Percentiles rank a stretch among this genome's conserved stretches.
phyloP scores from a whole-genome alignment of 1,140 invertebrate genomes.

The Ceratina australensis region DNA sequence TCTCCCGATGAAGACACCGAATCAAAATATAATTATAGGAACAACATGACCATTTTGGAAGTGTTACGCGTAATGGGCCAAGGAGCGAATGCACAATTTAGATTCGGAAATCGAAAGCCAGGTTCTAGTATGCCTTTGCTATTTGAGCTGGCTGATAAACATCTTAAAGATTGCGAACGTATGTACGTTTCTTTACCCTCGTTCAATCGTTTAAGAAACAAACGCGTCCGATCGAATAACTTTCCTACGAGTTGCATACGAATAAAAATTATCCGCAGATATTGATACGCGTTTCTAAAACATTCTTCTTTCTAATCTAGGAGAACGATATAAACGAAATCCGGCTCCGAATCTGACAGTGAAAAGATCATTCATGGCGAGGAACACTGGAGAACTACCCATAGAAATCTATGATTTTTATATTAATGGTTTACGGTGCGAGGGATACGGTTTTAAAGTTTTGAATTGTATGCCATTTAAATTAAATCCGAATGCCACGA shows the following conservation, averaged over 20 bases:
- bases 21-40: slow-evolving; percentile 80
- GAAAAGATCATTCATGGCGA: slow-evolving; percentile 91
- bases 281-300: neutral
- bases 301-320: slow-evolving; percentile 69
- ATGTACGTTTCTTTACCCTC: slow-evolving; percentile 70
- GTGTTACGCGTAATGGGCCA: slow-evolving; percentile 89
- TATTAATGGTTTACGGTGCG: slow-evolving; percentile 88
- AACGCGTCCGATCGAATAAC: neutral
- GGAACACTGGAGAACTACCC: slow-evolving; percentile 92
- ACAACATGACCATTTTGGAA: slow-evolving; percentile 96
- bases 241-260: neutral
- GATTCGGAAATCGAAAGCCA: slow-evolving; percentile 93
- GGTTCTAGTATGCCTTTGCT: slow-evolving; percentile 86
- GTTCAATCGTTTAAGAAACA: neutral
- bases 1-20: neutral
- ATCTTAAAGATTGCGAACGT: slow-evolving; percentile 90
- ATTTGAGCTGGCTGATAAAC: slow-evolving; percentile 92
- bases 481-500: slow-evolving; percentile 90
- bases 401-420: slow-evolving; percentile 88
- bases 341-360: slow-evolving; percentile 87
- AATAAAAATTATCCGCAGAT: neutral
- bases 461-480: slow-evolving; percentile 91
- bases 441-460: slow-evolving; percentile 93
- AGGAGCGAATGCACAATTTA: slow-evolving; percentile 91
- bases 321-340: slow-evolving; percentile 78